Evolutionary conservation across 23 tunicate genomes (phyloP).

Genomic region (Styela clava): DNA sequence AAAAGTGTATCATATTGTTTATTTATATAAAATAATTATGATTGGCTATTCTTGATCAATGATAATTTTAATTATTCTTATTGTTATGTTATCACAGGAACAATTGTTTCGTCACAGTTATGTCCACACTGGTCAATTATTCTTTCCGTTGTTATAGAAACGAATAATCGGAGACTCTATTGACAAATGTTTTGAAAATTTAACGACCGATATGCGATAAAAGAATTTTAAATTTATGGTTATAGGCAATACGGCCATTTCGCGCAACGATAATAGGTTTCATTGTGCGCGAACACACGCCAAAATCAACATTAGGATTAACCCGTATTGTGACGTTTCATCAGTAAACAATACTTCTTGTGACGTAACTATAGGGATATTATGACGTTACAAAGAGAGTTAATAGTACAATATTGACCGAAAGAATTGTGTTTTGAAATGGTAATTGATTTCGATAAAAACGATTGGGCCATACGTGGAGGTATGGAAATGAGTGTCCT

Average conservation of each 20-base stretch:
- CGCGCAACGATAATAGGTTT: not conserved
- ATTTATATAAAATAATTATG: too few species aligned
- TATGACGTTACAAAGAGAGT: not conserved
- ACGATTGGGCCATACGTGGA: not conserved
- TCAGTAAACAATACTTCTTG: not conserved
- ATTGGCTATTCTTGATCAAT: too few species aligned
- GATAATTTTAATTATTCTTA: too few species aligned
- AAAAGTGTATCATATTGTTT: too few species aligned
- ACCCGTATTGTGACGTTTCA: not conserved
- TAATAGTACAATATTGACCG: not conserved
- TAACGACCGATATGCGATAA: not conserved
- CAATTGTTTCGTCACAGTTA: not conserved
- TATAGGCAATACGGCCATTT: not conserved
- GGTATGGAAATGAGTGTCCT: not conserved
- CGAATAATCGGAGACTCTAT: not conserved
- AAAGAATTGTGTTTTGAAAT: not conserved
- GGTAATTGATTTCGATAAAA: not conserved
- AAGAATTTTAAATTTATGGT: not conserved
- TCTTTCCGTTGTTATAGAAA: not conserved
- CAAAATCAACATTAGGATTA: not conserved
- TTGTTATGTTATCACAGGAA: too few species aligned
- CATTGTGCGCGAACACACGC: not conserved
- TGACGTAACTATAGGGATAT: not conserved
- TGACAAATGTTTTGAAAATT: not conserved
- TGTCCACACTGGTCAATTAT: not conserved